Evolutionary conservation across 2,113 vertebrate species (phyloP).

Genomic region (Cryptotis parvus): DNA sequence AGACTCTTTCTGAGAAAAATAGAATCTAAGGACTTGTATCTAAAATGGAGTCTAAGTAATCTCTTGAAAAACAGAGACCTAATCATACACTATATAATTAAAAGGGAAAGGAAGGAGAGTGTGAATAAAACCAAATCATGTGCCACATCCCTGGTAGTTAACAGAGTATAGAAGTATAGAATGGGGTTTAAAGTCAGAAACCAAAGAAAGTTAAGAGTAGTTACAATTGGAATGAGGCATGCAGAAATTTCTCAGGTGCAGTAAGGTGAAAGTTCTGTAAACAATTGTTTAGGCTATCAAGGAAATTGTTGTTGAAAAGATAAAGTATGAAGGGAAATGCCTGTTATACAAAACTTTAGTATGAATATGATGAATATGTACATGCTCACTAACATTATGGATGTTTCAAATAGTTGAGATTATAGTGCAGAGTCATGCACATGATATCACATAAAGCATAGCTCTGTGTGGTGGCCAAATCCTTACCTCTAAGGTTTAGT

Average conservation of each 20-base stretch:
- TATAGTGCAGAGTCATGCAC: background rate
- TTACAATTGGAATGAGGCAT: fast-evolving
- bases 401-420: background rate
- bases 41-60: background rate
- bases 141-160: background rate
- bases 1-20: background rate
- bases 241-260: background rate
- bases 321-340: background rate
- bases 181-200: background rate
- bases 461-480: background rate
- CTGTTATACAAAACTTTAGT: background rate
- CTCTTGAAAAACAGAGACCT: background rate
- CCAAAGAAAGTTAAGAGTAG: background rate
- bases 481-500: background rate
- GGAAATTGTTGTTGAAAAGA: background rate
- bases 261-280: background rate
- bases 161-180: background rate
- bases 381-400: background rate
- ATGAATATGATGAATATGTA: background rate
- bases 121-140: background rate
- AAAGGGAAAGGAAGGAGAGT: background rate
- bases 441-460: background rate
- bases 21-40: background rate
- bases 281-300: background rate
- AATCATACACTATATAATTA: background rate